Conservation (phyloP, 2,888 invertebrate species). For the Carterocephalus palaemon region DNA sequence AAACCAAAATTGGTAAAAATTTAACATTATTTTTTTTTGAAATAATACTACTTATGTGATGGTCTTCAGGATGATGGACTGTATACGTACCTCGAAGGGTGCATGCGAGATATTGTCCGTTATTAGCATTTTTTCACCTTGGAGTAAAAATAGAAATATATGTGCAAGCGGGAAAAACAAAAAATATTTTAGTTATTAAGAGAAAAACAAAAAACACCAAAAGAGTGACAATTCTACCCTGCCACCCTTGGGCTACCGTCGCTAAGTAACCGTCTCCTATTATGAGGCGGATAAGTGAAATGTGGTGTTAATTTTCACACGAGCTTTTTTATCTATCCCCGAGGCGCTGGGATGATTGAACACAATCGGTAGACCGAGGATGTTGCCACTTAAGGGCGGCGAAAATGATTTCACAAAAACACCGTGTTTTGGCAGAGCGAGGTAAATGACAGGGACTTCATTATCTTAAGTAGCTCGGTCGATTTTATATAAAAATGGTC, state of each 20-base stretch:
- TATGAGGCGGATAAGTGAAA: slow-evolving; percentile 26
- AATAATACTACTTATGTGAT: no score
- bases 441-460: slow-evolving; percentile 14
- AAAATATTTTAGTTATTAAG: no score
- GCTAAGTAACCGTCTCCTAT: slow-evolving; percentile 17
- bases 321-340: slow-evolving; percentile 46
- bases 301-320: slow-evolving; percentile 60
- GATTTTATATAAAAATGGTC: slow-evolving; percentile 11
- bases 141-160: no score
- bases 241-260: background rate
- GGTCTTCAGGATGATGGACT: no score
- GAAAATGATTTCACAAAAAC: slow-evolving; percentile 23
- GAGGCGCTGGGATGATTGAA: slow-evolving; percentile 55
- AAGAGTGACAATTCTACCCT: background rate
- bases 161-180: no score
- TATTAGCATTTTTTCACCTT: no score
- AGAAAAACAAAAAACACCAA: slow-evolving; percentile 12
- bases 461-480: slow-evolving; percentile 18
- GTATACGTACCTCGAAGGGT: no score
- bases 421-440: slow-evolving; percentile 15
- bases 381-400: slow-evolving; percentile 33
- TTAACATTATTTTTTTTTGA: no score
- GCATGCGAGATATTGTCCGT: no score
- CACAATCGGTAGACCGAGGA: slow-evolving; percentile 46
- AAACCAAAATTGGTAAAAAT: no score